phyloP scores from a whole-genome alignment of 2,797 vertebrate species.

The Myotis myotis region DNA sequence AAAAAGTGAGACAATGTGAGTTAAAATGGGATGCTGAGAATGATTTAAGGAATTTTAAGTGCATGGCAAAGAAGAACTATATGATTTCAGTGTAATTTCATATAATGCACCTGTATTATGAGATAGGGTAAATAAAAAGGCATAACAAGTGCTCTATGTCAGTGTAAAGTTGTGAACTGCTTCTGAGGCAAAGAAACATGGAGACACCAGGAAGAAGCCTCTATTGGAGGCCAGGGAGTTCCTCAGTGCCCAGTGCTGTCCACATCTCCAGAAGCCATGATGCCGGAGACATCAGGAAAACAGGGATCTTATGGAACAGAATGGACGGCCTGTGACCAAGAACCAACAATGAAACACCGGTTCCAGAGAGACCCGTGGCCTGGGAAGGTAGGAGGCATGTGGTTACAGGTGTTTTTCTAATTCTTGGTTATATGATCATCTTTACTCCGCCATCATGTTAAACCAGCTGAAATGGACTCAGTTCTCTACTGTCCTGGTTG shows the following conservation, averaged over 20 bases:
- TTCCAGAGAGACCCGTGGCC: not conserved
- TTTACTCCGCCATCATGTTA: not conserved
- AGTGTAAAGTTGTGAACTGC: not conserved
- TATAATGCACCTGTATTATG: not conserved
- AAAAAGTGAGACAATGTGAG: not conserved
- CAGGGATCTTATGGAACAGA: not conserved
- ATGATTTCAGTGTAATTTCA: not conserved
- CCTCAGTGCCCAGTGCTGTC: not conserved
- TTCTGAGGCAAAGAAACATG: not conserved
- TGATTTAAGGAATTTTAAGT: not conserved
- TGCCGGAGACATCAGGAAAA: not conserved
- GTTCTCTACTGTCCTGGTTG: not conserved
- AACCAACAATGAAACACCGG: not conserved
- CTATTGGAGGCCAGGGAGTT: not conserved
- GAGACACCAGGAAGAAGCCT: not conserved
- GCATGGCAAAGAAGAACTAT: not conserved
- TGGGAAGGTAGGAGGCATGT: not conserved
- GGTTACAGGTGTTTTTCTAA: not conserved
- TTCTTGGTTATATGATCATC: not conserved
- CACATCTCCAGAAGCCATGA: not conserved
- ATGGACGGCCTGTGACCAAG: not conserved
- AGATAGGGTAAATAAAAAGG: not conserved
- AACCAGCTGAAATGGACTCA: not conserved
- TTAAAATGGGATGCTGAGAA: not conserved
- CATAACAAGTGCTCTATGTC: not conserved